phyloP scores from a whole-genome alignment of 2,797 vertebrate species.

The Pseudochirops corinnae region DNA sequence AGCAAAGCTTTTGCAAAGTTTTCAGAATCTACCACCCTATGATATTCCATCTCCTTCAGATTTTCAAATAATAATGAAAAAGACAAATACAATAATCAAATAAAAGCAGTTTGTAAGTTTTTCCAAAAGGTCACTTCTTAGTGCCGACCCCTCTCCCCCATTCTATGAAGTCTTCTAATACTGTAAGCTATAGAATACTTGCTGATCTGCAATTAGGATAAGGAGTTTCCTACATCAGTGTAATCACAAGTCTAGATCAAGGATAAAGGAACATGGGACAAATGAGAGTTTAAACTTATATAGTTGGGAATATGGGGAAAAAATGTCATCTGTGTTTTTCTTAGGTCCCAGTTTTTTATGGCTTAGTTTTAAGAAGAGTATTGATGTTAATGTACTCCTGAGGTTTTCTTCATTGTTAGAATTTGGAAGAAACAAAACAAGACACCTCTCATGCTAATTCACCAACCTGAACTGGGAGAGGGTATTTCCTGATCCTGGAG shows the following conservation, averaged over 20 bases:
- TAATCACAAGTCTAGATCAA: background rate
- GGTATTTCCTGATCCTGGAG: background rate
- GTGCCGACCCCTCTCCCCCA: no score
- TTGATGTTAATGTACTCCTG: background rate
- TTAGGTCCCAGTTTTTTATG: background rate
- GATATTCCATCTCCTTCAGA: background rate
- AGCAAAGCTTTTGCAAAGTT: no score
- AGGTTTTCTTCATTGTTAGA: background rate
- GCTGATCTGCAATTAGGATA: background rate
- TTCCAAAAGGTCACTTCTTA: background rate
- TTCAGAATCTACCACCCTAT: no score
- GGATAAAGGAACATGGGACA: background rate
- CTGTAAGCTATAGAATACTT: background rate
- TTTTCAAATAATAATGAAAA: constrained; percentile 46
- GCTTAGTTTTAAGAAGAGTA: background rate
- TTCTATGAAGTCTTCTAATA: background rate
- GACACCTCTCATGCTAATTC: background rate
- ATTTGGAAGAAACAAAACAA: background rate
- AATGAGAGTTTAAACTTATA: background rate
- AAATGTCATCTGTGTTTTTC: background rate
- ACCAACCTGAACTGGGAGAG: background rate
- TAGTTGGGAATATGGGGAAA: background rate
- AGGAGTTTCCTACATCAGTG: background rate
- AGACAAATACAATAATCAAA: constrained; percentile 4
- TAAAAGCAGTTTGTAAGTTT: no score